Percentiles rank a stretch among this genome's conserved stretches.
These are phyloP conservation scores for Labeo catla DNA, from an alignment of 2,113 vertebrate species.

Conservation along the genomic window DNA sequence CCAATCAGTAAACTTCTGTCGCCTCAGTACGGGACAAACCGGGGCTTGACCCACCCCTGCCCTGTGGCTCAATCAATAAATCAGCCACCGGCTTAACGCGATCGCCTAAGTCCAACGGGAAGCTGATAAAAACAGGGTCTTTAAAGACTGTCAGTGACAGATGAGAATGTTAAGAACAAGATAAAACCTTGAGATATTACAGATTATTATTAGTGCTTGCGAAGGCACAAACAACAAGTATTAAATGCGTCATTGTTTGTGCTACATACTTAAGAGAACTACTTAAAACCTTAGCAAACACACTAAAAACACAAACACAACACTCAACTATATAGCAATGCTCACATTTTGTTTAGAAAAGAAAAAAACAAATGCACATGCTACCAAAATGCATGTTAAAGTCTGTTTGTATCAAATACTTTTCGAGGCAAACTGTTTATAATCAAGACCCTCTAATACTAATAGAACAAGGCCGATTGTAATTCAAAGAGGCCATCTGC, in stretches of 20 bases:
- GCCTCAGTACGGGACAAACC: not conserved
- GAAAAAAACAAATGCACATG: not conserved
- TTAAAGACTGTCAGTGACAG: slow-evolving; percentile 2
- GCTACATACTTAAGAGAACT: not conserved
- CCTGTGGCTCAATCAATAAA: slow-evolving; percentile 16
- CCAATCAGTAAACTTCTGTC: not conserved
- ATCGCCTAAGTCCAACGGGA: not conserved
- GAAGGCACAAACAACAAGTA: not conserved
- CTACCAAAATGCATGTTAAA: not conserved
- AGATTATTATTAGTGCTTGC: not conserved
- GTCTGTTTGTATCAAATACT: not conserved
- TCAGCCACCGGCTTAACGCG: not conserved
- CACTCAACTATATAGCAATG: not conserved
- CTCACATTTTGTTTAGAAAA: not conserved
- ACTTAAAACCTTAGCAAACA: not conserved
- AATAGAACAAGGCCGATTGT: not conserved
- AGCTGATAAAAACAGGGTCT: not conserved
- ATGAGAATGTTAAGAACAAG: not conserved
- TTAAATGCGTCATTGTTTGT: not conserved
- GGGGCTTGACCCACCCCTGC: not conserved
- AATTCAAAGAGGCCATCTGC: not conserved
- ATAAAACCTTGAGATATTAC: not conserved
- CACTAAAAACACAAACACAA: not conserved
- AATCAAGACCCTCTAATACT: not conserved
- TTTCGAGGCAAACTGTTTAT: not conserved